These are phyloP conservation scores for Eupithecia dodoneata DNA, from an alignment of 2,888 invertebrate genomes.

Conservation along the genomic window DNA sequence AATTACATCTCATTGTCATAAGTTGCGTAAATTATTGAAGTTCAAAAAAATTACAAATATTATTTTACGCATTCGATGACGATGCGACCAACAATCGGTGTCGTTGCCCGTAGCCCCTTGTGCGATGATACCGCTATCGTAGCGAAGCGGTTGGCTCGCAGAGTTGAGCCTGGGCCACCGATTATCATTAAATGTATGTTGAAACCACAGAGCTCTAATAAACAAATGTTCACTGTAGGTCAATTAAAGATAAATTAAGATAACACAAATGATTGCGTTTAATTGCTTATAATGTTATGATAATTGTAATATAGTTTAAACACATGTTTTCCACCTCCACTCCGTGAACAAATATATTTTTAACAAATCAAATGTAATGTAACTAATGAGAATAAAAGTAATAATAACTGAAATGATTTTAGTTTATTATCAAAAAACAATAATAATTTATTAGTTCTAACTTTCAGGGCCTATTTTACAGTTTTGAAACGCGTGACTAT, in stretches of 20 bases:
- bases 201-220: background rate
- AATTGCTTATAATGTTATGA: background rate
- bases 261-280: constrained; percentile 12
- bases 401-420: constrained; percentile 57
- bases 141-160: background rate
- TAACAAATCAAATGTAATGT: constrained; percentile 18
- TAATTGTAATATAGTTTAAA: constrained; percentile 4
- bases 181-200: background rate
- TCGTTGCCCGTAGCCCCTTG: too few species aligned
- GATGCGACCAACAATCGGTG: too few species aligned
- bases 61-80: too few species aligned
- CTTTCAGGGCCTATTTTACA: constrained; percentile 59
- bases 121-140: background rate
- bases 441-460: constrained; percentile 68
- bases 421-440: constrained; percentile 71
- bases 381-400: constrained; percentile 44
- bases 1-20: too few species aligned
- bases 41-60: too few species aligned
- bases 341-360: constrained; percentile 2
- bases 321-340: constrained; percentile 8
- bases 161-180: background rate
- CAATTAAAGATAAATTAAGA: background rate
- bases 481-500: background rate
- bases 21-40: too few species aligned
- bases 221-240: background rate